Evolutionary conservation across 1,140 invertebrate genomes (phyloP).

Genomic region (Thaumetopoea pityocampa): DNA sequence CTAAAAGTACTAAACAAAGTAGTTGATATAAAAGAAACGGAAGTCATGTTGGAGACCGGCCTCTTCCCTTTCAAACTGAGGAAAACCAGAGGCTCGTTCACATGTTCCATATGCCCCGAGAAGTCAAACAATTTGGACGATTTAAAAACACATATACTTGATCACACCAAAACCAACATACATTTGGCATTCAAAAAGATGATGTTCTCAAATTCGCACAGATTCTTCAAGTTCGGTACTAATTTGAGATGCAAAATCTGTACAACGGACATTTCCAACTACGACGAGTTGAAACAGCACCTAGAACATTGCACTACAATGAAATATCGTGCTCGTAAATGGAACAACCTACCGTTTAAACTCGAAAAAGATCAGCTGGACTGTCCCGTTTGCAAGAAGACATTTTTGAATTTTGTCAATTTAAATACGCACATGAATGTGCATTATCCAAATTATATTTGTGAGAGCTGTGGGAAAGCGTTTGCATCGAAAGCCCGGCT

Average conservation of each 20-base stretch:
- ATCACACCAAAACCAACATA: constrained; percentile 45
- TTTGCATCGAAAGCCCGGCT: constrained; percentile 72
- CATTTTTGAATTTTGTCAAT: constrained; percentile 55
- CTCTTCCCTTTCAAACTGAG: constrained; percentile 61
- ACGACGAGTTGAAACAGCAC: constrained; percentile 42
- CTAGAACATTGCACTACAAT: constrained; percentile 38
- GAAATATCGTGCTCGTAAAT: constrained; percentile 24
- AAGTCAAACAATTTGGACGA: constrained; percentile 45
- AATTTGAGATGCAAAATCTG: constrained; percentile 50
- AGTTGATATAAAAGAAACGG: constrained; percentile 34
- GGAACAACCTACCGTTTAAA: constrained; percentile 62
- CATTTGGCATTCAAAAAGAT: constrained; percentile 56
- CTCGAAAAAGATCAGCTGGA: constrained; percentile 59
- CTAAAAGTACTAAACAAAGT: constrained; percentile 32
- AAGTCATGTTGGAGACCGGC: constrained; percentile 39
- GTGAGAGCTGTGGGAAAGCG: constrained; percentile 72
- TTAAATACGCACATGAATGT: constrained; percentile 70
- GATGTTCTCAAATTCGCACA: constrained; percentile 43
- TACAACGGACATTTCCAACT: constrained; percentile 36
- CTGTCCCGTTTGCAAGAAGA: constrained; percentile 72
- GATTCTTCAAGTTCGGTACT: constrained; percentile 36
- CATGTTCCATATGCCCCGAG: constrained; percentile 51
- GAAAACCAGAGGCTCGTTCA: constrained; percentile 39
- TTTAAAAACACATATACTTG: constrained; percentile 37
- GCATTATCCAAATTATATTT: constrained; percentile 66